Evolutionary conservation across 2,888 invertebrate genomes (phyloP).

Genomic region (Ectemnius lituratus): DNA sequence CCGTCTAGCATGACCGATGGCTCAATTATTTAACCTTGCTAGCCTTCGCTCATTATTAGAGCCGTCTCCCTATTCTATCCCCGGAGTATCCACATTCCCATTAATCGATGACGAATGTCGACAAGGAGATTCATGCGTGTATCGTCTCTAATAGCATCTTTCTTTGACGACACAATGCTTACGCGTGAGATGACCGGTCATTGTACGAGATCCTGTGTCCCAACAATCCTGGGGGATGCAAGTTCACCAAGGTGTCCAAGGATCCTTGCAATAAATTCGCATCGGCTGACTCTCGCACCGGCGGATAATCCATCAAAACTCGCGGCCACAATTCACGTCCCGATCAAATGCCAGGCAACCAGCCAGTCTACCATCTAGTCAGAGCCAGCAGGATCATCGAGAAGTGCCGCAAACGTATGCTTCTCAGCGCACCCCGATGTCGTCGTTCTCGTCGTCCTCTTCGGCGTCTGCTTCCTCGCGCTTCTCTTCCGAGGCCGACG

Average conservation of each 20-base stretch:
- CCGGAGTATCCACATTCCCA: no score
- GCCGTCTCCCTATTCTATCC: no score
- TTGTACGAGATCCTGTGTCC: no score
- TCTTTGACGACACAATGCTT: no score
- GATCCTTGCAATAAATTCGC: slow-evolving; percentile 49
- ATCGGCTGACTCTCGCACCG: slow-evolving; percentile 43
- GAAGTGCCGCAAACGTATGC: slow-evolving; percentile 23
- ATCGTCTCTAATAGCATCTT: no score
- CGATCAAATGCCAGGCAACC: slow-evolving; percentile 19
- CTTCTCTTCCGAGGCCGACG: slow-evolving; percentile 10
- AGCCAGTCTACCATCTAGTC: slow-evolving; percentile 2
- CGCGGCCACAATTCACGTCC: slow-evolving; percentile 47
- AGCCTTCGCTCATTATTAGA: no score
- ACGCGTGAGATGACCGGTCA: no score
- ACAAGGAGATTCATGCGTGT: no score
- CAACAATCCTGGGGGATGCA: no score
- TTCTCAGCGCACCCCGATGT: slow-evolving; percentile 22
- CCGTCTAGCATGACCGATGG: slow-evolving; percentile 19
- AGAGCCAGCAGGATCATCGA: slow-evolving; percentile 31
- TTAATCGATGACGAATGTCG: no score
- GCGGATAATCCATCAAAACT: slow-evolving; percentile 59
- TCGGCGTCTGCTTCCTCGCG: slow-evolving; percentile 26
- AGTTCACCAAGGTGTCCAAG: no score
- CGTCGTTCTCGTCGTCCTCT: slow-evolving; percentile 36
- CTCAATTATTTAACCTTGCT: slow-evolving; percentile 29